Evolutionary conservation across 2,113 vertebrate species (phyloP), one percentile per base, ranked within the genome.

Genomic region (Crotalus viridis): DNA sequence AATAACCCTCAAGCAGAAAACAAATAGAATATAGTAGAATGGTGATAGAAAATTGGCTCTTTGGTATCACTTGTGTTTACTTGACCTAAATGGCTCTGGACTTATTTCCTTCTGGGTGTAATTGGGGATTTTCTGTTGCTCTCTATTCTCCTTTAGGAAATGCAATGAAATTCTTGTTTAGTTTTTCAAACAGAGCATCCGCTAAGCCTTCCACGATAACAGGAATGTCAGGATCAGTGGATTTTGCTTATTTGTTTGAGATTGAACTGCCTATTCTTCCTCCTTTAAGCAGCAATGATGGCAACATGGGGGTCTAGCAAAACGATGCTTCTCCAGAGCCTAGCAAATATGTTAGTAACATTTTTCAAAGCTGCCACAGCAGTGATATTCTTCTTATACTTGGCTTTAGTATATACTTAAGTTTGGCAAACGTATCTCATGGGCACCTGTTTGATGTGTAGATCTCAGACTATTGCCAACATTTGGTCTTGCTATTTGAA

Each of bases 361-460:
- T 94, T 91, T 91, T 91, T 89, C 95, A 90, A 93, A 95, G 95
- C 39, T 89, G 90, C 88, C 57, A 93, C 0, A 0, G 87, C 95
- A 93, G 55, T 90, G 95, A 89, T 94, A 91, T 96, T 96, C 95
- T 91, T 74, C 87, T 88, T 94, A 95, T 95, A 96, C 94, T 97
- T 97, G 95, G 96, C 96, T 96, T 96, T 94, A 92, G 92, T 95
- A 91, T 95, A 96, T 93, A 94, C 95, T 96, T 94, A 95, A 95
- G 90, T 96, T 95, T 97, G 97, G 95, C 96, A 97, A 97, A 93
- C 64, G 59, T 94, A 94, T 95, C 93, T 97, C 0, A 6, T 96
- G 96, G 96, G 96, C 97, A 97, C 96, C 97, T 97, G 96, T 94
- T 97, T 97, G 96, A 97, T 0, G 95, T 95, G 95, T 94, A 96